Evolutionary conservation across 2,888 invertebrate genomes (phyloP), one percentile per base, ranked within the genome.

Genomic region (Omphaloscelis lunosa): DNA sequence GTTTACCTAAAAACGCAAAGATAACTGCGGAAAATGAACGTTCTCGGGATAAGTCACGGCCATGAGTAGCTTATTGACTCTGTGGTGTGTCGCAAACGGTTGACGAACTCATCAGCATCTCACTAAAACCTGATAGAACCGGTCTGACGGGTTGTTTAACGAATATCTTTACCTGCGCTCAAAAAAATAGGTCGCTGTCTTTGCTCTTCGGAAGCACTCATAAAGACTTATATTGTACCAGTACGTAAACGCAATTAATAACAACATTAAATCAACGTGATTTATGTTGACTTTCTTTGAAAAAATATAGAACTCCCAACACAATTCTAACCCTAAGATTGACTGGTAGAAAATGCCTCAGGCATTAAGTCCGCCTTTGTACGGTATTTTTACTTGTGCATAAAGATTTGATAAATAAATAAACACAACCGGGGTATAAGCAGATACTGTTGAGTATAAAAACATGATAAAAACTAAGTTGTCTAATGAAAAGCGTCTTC

Each of bases 11-110:
- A 51, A 70, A 70, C 71, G 17, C 39, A n/a, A n/a, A 27, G 15
- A 8, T 34, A 34, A 39, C 15, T 27, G 27, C 23, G 2, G 4
- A 23, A 71, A 53, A 58, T 20, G 11, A 45, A 53, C 51, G 39
- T 67, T 56, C 17, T 39, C 0, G 27, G 39, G 15, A 72, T 29
- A 48, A 11, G 17, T 34, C 67, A 58, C 20, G 69, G 59, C 27
- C 45, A 15, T 45, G 34, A 29, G 7, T 39, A 62, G 67, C 39
- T 45, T 79, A 69, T 79, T 74, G 75, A 71, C 73, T 58, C 63
- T 41, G 27, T n/a, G 17, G n/a, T 75, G 61, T 72, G 67, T 72
- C 63, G 61, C 72, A 81, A 73, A 84, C 56, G 48, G 69, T 70
- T 72, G 72, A 81, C 62, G 53, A 75, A 85, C 65, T 59, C 72